Evolutionary conservation across 2,113 vertebrate genomes (phyloP).

Genomic region (Pogona vitticeps): DNA sequence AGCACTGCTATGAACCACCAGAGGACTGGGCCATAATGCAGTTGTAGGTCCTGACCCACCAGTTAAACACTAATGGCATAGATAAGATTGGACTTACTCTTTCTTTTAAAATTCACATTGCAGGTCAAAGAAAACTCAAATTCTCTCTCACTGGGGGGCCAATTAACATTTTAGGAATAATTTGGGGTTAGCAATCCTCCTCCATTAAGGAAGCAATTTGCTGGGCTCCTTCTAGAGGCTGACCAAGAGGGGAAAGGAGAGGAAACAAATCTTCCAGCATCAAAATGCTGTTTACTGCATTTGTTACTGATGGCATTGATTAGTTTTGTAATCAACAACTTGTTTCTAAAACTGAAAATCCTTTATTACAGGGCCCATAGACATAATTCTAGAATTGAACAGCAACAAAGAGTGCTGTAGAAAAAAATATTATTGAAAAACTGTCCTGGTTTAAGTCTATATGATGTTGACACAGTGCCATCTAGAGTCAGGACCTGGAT

Average conservation of each 20-base stretch:
- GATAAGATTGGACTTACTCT: not conserved
- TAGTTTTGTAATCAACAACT: slow-evolving; percentile 62
- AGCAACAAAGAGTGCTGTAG: slow-evolving; percentile 57
- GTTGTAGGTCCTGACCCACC: not conserved
- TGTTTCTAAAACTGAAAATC: slow-evolving; percentile 48
- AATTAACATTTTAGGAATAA: not conserved
- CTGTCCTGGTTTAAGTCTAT: not conserved
- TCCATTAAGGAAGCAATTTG: not conserved
- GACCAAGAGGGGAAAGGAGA: rapidly evolving
- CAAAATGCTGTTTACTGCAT: slow-evolving; percentile 13
- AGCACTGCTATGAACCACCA: too few species aligned
- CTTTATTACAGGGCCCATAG: slow-evolving; percentile 55
- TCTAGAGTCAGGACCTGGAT: slow-evolving; percentile 58
- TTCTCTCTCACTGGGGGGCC: not conserved
- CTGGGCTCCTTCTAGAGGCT: not conserved
- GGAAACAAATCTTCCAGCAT: not conserved
- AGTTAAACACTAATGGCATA: not conserved
- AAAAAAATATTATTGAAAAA: slow-evolving; percentile 3
- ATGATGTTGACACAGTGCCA: slow-evolving; percentile 63
- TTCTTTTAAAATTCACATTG: not conserved
- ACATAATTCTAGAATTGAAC: slow-evolving; percentile 43
- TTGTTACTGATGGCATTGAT: slow-evolving; percentile 48
- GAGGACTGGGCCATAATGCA: too few species aligned
- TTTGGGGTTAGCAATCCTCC: not conserved
- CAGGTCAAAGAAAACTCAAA: not conserved